Percentiles rank a stretch among this genome's conserved stretches.
These are phyloP conservation scores for Rotaria macrura DNA, from an alignment of 2,888 invertebrate genomes.

Conservation along the genomic window DNA sequence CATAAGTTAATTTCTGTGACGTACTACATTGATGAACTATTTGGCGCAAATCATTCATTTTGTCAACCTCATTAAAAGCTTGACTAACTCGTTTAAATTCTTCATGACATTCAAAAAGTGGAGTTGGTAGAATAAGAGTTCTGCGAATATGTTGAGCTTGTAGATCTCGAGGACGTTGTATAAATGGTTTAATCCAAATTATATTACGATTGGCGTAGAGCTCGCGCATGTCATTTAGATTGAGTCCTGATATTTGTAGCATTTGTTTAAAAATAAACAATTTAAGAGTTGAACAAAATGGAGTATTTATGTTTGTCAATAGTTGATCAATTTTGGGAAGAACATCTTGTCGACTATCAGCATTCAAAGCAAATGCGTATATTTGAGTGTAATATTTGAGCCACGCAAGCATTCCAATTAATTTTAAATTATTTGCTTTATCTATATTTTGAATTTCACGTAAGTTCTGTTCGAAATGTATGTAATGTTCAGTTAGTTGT, in stretches of 20 bases:
- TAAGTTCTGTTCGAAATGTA: not conserved
- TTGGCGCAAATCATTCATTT: not conserved
- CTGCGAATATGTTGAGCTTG: not conserved
- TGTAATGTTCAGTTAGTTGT: not conserved
- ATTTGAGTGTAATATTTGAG: not conserved
- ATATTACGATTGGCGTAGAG: not conserved
- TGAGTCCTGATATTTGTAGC: not conserved
- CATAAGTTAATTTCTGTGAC: not conserved
- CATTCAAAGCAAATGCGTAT: not conserved
- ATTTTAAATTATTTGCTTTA: not conserved
- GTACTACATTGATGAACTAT: not conserved
- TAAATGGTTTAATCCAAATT: not conserved
- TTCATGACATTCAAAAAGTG: not conserved
- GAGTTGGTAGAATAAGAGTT: not conserved
- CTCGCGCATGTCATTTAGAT: not conserved
- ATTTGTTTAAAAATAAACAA: not conserved
- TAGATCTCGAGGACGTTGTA: not conserved
- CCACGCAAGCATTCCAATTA: not conserved
- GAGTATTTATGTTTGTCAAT: not conserved
- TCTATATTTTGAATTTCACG: not conserved
- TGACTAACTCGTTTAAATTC: not conserved
- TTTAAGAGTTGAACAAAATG: not conserved
- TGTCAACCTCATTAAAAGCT: not conserved
- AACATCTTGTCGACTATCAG: not conserved
- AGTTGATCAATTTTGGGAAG: not conserved